Percentiles rank a stretch among this genome's conserved stretches.
Evolutionary conservation across 2,888 invertebrate species (phyloP).

Genomic region (Cancer borealis): DNA sequence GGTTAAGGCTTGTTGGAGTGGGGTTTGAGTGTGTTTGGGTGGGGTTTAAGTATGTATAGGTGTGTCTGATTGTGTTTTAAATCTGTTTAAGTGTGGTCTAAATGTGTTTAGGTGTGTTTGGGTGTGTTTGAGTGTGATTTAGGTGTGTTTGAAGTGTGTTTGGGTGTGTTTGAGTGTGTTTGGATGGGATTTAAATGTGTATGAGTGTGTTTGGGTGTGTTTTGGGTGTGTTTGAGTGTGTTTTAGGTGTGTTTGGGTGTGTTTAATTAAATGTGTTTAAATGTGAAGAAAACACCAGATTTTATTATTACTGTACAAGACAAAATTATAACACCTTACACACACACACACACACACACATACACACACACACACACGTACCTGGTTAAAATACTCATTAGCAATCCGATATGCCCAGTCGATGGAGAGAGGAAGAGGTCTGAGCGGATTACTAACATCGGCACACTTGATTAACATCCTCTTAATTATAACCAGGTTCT

Average conservation of each 20-base stretch:
- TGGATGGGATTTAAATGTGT: no score
- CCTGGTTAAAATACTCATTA: constrained; percentile 96
- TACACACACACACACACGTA: constrained; percentile 78
- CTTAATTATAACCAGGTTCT: constrained; percentile 92
- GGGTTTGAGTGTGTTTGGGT: neutral
- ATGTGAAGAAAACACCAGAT: no score
- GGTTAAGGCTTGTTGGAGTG: neutral
- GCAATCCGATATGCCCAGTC: constrained; percentile 98
- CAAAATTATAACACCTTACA: neutral
- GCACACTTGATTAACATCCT: constrained; percentile 99
- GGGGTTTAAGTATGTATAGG: neutral
- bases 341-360: neutral
- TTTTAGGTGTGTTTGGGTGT: no score
- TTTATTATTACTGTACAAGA: neutral
- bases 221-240: no score
- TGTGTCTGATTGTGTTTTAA: no score
- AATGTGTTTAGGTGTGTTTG: no score
- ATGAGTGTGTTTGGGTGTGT: no score
- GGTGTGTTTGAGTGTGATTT: no score
- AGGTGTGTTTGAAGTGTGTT: no score
- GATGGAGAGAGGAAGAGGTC: constrained; percentile 90
- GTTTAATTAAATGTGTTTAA: no score
- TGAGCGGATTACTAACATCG: constrained; percentile 97
- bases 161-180: no score
- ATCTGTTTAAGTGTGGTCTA: no score